Conservation (phyloP, 1,140 invertebrate species). For the Drosophila sechellia region DNA sequence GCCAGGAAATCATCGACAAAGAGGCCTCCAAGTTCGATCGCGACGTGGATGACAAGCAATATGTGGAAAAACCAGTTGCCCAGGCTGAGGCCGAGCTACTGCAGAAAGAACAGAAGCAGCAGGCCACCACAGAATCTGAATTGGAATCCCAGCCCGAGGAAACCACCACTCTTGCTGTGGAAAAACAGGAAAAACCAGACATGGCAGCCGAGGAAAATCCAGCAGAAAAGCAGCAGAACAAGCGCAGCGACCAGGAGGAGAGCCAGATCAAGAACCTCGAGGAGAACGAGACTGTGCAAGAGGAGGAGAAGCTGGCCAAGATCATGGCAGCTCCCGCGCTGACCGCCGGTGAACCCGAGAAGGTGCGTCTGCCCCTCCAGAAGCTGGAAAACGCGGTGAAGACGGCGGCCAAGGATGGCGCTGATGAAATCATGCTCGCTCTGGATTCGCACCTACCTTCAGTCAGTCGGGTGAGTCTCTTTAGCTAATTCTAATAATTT, state of each 20-base stretch:
- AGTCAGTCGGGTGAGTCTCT: conserved; percentile 60
- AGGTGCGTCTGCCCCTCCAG: conserved; percentile 84
- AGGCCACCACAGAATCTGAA: conserved; percentile 41
- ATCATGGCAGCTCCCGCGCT: conserved; percentile 33
- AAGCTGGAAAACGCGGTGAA: conserved; percentile 85
- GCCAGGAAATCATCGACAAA: conserved; percentile 74
- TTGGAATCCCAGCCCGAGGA: conserved; percentile 29
- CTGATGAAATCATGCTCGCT: conserved; percentile 87
- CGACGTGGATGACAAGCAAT: conserved; percentile 82
- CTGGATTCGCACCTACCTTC: conserved; percentile 85
- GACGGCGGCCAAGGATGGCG: conserved; percentile 84
- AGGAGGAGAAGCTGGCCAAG: conserved; percentile 74
- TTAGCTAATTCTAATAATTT: not conserved
- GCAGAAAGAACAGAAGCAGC: conserved; percentile 50
- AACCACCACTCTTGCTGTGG: conserved; percentile 51
- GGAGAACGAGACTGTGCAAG: conserved; percentile 84
- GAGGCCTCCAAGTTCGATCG: conserved; percentile 83
- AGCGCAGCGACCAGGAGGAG: conserved; percentile 65
- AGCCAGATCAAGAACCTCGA: conserved; percentile 64
- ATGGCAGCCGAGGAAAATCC: conserved; percentile 58
- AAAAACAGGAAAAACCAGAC: conserved; percentile 81
- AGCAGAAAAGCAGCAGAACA: conserved; percentile 65
- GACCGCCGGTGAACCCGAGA: conserved; percentile 77
- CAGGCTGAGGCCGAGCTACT: conserved; percentile 79
- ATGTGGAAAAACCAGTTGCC: conserved; percentile 84